These are phyloP conservation scores for Sebastes oblongus DNA, from an alignment of 2,797 vertebrate genomes.

Conservation along the genomic window DNA sequence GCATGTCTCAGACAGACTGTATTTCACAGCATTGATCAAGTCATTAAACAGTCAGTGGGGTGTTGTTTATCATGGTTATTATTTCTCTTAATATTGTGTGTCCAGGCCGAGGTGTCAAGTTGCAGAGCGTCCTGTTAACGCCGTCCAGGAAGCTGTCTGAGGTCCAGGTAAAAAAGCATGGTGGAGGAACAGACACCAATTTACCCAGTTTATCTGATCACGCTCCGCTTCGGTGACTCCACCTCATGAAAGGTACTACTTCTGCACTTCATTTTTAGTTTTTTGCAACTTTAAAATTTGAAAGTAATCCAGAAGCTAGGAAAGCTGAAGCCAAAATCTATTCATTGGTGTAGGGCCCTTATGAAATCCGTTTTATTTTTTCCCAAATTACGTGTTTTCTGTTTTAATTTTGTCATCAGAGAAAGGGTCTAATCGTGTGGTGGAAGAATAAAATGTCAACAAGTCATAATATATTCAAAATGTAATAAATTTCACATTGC, in stretches of 20 bases:
- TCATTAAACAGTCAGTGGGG: conserved; percentile 48
- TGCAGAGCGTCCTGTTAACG: background rate
- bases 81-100: conserved; percentile 28
- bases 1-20: conserved; percentile 25
- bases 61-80: conserved; percentile 41
- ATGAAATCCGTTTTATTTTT: no score
- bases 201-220: conserved; percentile 25
- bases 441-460: no score
- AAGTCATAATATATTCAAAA: no score
- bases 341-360: no score
- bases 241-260: background rate
- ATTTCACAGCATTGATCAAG: conserved; percentile 62
- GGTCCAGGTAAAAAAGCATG: background rate
- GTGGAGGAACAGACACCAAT: background rate
- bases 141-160: background rate
- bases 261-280: background rate
- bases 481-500: no score
- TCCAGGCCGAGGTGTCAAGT: background rate
- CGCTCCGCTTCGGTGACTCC: background rate
- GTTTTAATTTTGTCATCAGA: no score
- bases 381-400: no score
- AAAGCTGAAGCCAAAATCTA: no score
- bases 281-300: background rate
- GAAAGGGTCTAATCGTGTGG: no score
- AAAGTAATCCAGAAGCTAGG: background rate